Evolutionary conservation across 2,888 invertebrate species (phyloP).

Genomic region (Tetanocera ferruginea): DNA sequence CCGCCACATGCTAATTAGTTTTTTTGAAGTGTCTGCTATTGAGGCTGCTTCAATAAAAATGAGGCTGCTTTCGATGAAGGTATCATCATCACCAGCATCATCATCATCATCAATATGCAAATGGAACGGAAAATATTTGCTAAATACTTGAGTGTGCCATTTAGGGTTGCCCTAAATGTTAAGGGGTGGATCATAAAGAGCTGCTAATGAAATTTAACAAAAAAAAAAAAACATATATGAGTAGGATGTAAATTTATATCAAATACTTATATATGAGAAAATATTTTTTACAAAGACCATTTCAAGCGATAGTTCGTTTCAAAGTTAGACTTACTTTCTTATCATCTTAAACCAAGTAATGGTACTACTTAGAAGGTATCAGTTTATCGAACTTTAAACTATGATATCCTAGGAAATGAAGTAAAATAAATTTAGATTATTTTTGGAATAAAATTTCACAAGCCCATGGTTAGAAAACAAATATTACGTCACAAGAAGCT

Average conservation of each 20-base stretch:
- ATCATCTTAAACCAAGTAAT: no score
- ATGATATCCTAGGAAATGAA: no score
- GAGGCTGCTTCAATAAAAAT: neutral
- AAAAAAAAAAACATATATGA: neutral
- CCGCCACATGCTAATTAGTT: neutral
- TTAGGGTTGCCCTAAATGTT: neutral
- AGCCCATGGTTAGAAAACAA: no score
- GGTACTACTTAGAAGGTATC: no score
- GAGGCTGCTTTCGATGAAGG: neutral
- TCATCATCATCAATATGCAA: slow-evolving; percentile 32
- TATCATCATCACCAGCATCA: neutral
- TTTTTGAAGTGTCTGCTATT: neutral
- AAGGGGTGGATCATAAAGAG: no score
- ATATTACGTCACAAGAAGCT: no score
- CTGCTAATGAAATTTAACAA: neutral
- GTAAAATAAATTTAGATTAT: no score
- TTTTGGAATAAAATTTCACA: no score
- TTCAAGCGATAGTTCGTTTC: neutral
- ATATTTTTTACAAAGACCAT: no score
- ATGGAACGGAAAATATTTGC: slow-evolving; percentile 35
- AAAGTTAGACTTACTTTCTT: no score
- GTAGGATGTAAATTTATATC: neutral
- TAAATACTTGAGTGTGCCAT: slow-evolving; percentile 17
- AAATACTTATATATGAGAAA: no score
- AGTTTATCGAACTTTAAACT: no score